These are phyloP conservation scores for Tortrix viridana DNA, from an alignment of 2,888 invertebrate species.

Conservation along the genomic window DNA sequence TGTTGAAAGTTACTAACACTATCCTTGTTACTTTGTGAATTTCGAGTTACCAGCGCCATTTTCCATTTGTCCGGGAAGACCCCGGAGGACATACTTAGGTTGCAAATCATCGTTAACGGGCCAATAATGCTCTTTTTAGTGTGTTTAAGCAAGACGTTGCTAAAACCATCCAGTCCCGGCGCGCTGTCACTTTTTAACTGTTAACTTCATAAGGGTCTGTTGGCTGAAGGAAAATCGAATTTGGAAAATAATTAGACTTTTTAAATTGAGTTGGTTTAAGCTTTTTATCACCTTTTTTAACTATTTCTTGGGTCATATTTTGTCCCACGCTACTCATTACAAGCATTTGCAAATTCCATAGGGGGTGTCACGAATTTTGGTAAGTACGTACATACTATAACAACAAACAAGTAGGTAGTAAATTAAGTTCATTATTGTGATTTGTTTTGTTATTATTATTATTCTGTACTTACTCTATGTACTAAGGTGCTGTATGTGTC, in stretches of 20 bases:
- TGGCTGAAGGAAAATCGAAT: conserved; percentile 17
- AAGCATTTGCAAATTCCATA: too few relatives aligned
- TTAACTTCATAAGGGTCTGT: conserved; percentile 29
- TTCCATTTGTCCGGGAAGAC: conserved; percentile 32
- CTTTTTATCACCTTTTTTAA: too few relatives aligned
- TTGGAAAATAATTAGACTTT: neutral
- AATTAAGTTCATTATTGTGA: too few relatives aligned
- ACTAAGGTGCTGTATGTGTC: too few relatives aligned
- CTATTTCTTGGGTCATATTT: conserved; percentile 14
- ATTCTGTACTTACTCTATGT: too few relatives aligned
- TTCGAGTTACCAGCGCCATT: conserved; percentile 24
- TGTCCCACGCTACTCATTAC: conserved; percentile 19
- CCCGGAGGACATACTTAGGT: conserved; percentile 29
- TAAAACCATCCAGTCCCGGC: conserved; percentile 22
- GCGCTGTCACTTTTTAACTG: conserved; percentile 16
- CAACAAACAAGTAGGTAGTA: too few relatives aligned
- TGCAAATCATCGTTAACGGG: conserved; percentile 22
- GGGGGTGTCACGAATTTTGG: neutral
- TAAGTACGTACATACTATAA: too few relatives aligned
- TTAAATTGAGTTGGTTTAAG: neutral
- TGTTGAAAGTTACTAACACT: conserved; percentile 16
- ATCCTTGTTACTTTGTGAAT: conserved; percentile 33
- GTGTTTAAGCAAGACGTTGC: conserved; percentile 8
- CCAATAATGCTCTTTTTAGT: conserved; percentile 14
- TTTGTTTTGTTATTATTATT: too few relatives aligned